Evolutionary conservation across 2,888 invertebrate genomes (phyloP).

Genomic region (Synergus gifuensis): DNA sequence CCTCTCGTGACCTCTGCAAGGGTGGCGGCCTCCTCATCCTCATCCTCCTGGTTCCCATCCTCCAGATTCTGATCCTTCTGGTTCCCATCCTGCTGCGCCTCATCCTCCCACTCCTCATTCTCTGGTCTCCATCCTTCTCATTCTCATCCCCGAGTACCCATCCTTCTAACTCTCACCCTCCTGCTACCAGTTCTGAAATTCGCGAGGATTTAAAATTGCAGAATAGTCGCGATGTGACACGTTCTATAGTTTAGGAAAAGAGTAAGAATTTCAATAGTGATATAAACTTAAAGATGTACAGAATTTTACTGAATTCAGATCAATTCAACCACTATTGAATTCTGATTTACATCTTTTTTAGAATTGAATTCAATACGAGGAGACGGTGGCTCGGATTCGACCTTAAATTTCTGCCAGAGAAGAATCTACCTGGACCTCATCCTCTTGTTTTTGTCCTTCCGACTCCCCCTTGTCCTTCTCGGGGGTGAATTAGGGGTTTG

Average conservation of each 20-base stretch:
- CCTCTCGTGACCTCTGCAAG: constrained; percentile 60
- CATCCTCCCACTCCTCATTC: background rate
- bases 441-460: background rate
- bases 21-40: constrained; percentile 39
- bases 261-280: too few relatives aligned
- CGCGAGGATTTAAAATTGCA: background rate
- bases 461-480: background rate
- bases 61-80: background rate
- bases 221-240: background rate
- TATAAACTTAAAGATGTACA: too few relatives aligned
- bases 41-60: constrained; percentile 14
- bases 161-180: background rate
- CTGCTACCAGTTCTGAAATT: background rate
- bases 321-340: too few relatives aligned
- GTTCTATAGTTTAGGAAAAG: background rate
- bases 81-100: background rate
- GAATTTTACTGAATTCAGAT: too few relatives aligned
- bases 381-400: too few relatives aligned
- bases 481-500: background rate
- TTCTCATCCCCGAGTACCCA: background rate
- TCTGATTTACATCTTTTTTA: too few relatives aligned
- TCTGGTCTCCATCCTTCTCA: background rate
- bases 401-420: too few relatives aligned
- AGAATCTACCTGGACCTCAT: background rate
- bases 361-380: too few relatives aligned